Evolutionary conservation across 2,797 vertebrate genomes (phyloP).

Genomic region (Garrulus glandarius): DNA sequence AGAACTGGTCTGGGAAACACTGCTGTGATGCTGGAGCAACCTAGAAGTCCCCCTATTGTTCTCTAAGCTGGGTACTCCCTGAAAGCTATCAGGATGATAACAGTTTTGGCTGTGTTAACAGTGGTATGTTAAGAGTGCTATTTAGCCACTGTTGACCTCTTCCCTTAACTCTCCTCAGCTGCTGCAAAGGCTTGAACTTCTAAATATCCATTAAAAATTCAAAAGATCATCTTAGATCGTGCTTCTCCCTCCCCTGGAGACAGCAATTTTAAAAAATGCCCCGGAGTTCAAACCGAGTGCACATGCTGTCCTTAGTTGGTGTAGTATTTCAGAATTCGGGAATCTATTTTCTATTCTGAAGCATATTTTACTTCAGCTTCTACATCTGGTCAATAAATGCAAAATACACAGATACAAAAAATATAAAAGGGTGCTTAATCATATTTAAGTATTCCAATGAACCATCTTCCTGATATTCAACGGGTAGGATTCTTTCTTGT

Average conservation of each 20-base stretch:
- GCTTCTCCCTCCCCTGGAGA: background rate
- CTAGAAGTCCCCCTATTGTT: background rate
- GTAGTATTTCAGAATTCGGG: background rate
- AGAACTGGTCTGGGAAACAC: background rate
- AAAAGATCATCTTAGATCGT: background rate
- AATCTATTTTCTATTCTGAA: background rate
- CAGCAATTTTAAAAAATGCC: background rate
- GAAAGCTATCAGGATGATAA: background rate
- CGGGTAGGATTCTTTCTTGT: background rate
- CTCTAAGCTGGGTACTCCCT: background rate
- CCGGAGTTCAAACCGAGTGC: background rate
- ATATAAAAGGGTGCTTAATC: background rate
- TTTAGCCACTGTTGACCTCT: background rate
- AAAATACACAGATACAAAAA: background rate
- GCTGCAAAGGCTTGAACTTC: background rate
- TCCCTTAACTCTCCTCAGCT: background rate
- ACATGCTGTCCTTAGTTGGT: background rate
- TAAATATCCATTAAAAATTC: background rate
- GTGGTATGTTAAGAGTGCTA: background rate
- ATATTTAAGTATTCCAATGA: background rate
- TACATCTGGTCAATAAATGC: background rate
- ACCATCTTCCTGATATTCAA: background rate
- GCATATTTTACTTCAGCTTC: background rate
- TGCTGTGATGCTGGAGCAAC: background rate
- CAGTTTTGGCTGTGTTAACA: background rate